Evolutionary conservation across 2,888 invertebrate genomes (phyloP), one percentile per base, ranked within the genome.

Genomic region (Conus canariensis): DNA sequence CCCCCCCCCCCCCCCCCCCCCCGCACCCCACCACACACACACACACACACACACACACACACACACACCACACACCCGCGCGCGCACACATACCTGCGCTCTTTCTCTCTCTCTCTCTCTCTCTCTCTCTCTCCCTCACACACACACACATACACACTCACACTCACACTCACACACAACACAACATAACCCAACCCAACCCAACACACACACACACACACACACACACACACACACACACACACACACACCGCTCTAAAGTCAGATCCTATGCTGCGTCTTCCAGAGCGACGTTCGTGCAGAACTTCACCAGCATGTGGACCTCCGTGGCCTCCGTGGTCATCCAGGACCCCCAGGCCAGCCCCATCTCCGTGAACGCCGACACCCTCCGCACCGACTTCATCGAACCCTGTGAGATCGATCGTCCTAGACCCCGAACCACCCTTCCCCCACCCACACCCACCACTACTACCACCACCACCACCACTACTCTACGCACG

Each of bases 251-350:
- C n/a, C 8, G 6, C 14, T 22, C 19, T 74, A 19, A 45, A 45
- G 3, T 45, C 45, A 45, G 45, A 45, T 45, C 45, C 45, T 16
- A 64, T 64, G 19, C 70, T 77, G 10, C 30, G 9, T 30, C 19
- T 58, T 19, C 10, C 93, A 95, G 95, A 74, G 93, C 94, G 5
- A 93, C 94, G 0, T 93, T 95, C 80, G 93, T 94, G 5, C 92
- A 94, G 90, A 91, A 92, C 16, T 93, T 91, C 85, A 93, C 89
- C 22, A 93, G 92, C 45, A 94, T 92, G 90, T 95, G 95, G 95
- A 92, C 93, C 12, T 93, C 91, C 14, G 93, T 94, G 12, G 93
- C 93, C 83, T 95, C 95, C 5, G 94, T 94, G 10, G 94, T 95
- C n/a, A 92, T 95, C 14, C 93, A 92, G 88, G 95, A 94, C 89